phyloP scores from a whole-genome alignment of 2,113 vertebrate species.

The Todiramphus chloris region DNA sequence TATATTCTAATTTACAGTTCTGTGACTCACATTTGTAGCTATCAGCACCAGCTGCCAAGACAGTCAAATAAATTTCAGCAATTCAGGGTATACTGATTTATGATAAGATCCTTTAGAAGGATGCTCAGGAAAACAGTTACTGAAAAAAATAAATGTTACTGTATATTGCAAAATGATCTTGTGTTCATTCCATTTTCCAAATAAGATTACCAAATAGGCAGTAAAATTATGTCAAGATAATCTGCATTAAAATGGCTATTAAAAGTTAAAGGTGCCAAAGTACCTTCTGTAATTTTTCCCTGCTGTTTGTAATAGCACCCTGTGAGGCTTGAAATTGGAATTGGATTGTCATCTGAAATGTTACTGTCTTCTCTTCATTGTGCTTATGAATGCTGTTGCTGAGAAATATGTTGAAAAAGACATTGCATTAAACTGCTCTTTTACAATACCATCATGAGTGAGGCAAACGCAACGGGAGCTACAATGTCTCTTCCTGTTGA shows the following conservation, averaged over 20 bases:
- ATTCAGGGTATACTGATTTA: conserved; percentile 38
- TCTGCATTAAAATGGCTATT: conserved; percentile 57
- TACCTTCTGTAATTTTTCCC: conserved; percentile 40
- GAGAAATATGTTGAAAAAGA: background rate
- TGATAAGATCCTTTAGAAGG: conserved; percentile 53
- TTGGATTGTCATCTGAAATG: conserved; percentile 26
- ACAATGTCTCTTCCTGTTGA: background rate
- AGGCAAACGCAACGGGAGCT: background rate
- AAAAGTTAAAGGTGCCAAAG: conserved; percentile 50
- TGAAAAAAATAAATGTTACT: background rate
- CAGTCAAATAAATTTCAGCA: conserved; percentile 47
- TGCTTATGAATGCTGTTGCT: background rate
- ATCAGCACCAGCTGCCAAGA: conserved; percentile 53
- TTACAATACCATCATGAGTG: background rate
- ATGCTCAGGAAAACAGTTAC: conserved; percentile 33
- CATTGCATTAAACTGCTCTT: background rate
- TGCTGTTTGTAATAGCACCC: conserved; percentile 57
- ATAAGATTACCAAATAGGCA: conserved; percentile 50
- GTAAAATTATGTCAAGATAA: conserved; percentile 48
- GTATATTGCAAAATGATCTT: conserved; percentile 5
- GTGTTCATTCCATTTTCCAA: background rate
- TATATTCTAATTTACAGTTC: conserved; percentile 61
- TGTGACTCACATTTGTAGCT: conserved; percentile 50
- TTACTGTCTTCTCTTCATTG: background rate
- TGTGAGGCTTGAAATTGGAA: conserved; percentile 67